Evolutionary conservation across 2,888 invertebrate genomes (phyloP), one percentile per base, ranked within the genome.

Genomic region (Poecilobothrus nobilitatus): DNA sequence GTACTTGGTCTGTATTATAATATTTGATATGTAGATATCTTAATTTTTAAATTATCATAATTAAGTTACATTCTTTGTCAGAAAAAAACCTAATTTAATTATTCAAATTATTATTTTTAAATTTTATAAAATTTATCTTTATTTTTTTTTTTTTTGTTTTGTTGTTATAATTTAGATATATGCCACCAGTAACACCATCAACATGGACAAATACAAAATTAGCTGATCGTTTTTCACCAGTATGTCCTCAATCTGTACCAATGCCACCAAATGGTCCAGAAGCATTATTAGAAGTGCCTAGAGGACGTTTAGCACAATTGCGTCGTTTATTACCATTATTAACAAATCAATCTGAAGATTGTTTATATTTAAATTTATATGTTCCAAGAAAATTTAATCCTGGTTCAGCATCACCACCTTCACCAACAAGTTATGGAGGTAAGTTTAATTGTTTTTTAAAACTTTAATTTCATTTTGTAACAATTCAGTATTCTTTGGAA

Each of bases 341-440:
- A 70, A 88, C 89, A 77, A 94, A 96, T 81, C 96, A 97, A 84
- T 94, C 93, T 82, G 98, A 98, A 85, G 97, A 98, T 86, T 98
- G 98, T 82, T 90, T 98, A 76, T 96, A 95, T 82, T 89, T 98
- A 80, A 98, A 98, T 84, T 88, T 98, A 75, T 98, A 95, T 84
- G 94, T 95, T 73, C 97, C 97, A 72, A 76, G 86, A 85, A 27
- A 65, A 41, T 64, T 62, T 10, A 65, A 68, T 65, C 68, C 70
- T 77, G 87, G 88, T 89, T 79, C 70, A 4, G 53, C 65, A 65
- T 65, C 65, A 34, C 65, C 65, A 65, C 65, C 68, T 20, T 34
- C 64, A 21, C 27, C 65, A 66, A 65, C 67, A 5, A 67, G 37
- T 68, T 69, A 67, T 63, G 34, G 66, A 21, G 69, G 69, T 69